Conservation (phyloP, 2,797 vertebrate genomes). For the Streptopelia turtur region DNA sequence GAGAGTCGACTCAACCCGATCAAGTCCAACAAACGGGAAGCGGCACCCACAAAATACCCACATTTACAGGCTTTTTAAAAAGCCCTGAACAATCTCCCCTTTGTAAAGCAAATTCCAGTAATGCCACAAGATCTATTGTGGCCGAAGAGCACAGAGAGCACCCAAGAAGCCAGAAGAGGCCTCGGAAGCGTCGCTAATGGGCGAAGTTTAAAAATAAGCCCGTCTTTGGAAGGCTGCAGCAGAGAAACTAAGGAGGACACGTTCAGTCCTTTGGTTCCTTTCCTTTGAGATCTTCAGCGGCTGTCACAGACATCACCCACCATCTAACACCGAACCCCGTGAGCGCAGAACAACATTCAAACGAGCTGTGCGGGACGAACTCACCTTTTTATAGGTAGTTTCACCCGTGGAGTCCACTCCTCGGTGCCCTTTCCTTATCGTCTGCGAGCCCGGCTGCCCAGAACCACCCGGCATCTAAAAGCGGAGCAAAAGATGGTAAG, state of each 20-base stretch:
- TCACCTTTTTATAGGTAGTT: conserved; percentile 97
- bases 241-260: neutral
- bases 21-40: neutral
- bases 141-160: neutral
- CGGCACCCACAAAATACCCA: neutral
- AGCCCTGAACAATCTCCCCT: neutral
- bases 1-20: neutral
- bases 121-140: neutral
- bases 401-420: conserved; percentile 95
- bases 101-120: neutral
- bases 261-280: neutral
- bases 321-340: neutral
- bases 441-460: conserved; percentile 80
- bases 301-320: neutral
- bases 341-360: neutral
- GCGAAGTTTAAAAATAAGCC: neutral
- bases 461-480: conserved; percentile 84
- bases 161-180: neutral
- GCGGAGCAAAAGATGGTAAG: neutral
- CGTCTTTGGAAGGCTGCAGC: neutral
- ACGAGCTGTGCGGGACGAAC: neutral
- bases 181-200: neutral
- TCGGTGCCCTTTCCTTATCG: conserved; percentile 94
- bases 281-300: neutral
- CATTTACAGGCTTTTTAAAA: neutral